phyloP scores from a whole-genome alignment of 2,888 invertebrate genomes.

The Ophion obscuratus region DNA sequence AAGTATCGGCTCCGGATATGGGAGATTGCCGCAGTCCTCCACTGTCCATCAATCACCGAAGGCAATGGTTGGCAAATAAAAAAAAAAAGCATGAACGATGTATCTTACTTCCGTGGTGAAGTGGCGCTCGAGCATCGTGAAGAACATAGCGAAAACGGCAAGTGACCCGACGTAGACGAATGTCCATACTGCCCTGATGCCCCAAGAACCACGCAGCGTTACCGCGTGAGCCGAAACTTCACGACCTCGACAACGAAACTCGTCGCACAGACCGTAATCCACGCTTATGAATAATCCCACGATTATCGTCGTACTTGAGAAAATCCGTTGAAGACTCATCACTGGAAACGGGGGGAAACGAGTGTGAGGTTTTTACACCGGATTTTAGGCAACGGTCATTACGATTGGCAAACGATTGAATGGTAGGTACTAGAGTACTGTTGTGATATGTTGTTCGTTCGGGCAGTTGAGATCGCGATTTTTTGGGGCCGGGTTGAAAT shows the following conservation, averaged over 20 bases:
- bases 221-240: conserved; percentile 78
- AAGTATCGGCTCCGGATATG: too few relatives aligned
- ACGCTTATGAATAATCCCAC: conserved; percentile 87
- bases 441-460: too few relatives aligned
- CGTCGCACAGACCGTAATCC: conserved; percentile 87
- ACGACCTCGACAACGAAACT: conserved; percentile 86
- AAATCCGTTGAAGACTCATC: conserved; percentile 87
- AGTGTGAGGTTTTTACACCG: too few relatives aligned
- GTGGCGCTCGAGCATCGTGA: conserved; percentile 84
- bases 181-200: conserved; percentile 86
- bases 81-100: conserved; percentile 69
- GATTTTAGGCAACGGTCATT: background rate
- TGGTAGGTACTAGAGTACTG: too few relatives aligned
- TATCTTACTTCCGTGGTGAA: conserved; percentile 80
- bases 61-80: conserved; percentile 1
- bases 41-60: background rate
- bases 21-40: too few relatives aligned
- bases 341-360: conserved; percentile 81
- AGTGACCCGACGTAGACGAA: conserved; percentile 85
- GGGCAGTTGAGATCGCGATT: too few relatives aligned
- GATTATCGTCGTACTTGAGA: conserved; percentile 87
- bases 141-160: conserved; percentile 85
- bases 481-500: too few relatives aligned
- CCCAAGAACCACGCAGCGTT: conserved; percentile 83
- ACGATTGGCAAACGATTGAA: background rate